phyloP scores from a whole-genome alignment of 1,140 invertebrate species.

The Drosophila parvula region DNA sequence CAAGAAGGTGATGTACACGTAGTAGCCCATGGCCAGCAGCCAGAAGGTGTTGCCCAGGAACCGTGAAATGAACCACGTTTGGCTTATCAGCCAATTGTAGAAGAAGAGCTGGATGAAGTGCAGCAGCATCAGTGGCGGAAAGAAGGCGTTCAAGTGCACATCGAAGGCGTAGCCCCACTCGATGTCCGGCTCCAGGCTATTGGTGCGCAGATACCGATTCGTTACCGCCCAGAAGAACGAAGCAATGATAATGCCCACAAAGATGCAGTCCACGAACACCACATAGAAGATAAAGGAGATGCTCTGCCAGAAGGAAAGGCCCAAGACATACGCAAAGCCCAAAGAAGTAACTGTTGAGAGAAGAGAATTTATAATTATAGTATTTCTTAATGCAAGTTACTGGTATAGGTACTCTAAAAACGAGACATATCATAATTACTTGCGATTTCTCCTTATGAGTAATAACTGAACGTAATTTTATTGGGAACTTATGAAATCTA shows the following conservation, averaged over 20 bases:
- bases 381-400: too few relatives aligned
- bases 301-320: slow-evolving; percentile 90
- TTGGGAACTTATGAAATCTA: slow-evolving; percentile 7
- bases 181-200: slow-evolving; percentile 90
- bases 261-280: slow-evolving; percentile 97
- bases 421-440: not conserved
- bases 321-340: slow-evolving; percentile 93
- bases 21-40: slow-evolving; percentile 96
- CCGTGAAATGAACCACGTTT: slow-evolving; percentile 90
- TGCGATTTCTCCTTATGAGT: not conserved
- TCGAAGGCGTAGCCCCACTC: slow-evolving; percentile 99
- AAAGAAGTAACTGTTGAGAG: slow-evolving; percentile 91
- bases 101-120: slow-evolving; percentile 97
- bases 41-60: slow-evolving; percentile 97
- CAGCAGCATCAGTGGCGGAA: slow-evolving; percentile 95
- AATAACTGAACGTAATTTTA: slow-evolving; percentile 6
- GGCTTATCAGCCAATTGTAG: slow-evolving; percentile 91
- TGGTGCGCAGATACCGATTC: slow-evolving; percentile 94
- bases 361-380: not conserved
- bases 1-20: slow-evolving; percentile 98
- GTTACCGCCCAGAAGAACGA: slow-evolving; percentile 93
- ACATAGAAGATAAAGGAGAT: slow-evolving; percentile 96
- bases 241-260: slow-evolving; percentile 93
- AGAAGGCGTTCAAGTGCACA: slow-evolving; percentile 99
- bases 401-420: too few relatives aligned